Conservation (phyloP, 2,797 vertebrate genomes). For the Acestrorhynchus altus region DNA sequence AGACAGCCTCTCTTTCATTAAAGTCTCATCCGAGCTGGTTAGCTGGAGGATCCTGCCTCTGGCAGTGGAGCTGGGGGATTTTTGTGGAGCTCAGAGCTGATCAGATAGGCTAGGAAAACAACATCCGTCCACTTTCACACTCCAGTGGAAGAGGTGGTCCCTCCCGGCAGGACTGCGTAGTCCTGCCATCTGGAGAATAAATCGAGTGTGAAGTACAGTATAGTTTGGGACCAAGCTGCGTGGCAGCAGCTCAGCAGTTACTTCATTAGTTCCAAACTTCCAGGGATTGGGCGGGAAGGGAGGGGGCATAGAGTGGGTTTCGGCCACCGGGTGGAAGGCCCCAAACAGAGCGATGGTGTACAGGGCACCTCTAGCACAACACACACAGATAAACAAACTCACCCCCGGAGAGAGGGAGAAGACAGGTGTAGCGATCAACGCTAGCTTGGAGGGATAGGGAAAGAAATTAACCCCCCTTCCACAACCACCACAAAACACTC, state of each 20-base stretch:
- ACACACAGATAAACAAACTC: slow-evolving; percentile 78
- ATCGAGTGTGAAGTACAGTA: slow-evolving; percentile 99
- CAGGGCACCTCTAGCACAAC: slow-evolving; percentile 60
- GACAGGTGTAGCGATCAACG: slow-evolving; percentile 82
- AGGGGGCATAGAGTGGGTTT: slow-evolving; percentile 75
- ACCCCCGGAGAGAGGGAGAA: slow-evolving; percentile 71
- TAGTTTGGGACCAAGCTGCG: slow-evolving; percentile 98
- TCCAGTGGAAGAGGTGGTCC: slow-evolving; percentile 91
- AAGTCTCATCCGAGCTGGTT: slow-evolving; percentile 71
- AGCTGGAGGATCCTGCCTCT: slow-evolving; percentile 52
- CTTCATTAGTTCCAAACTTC: slow-evolving; percentile 99
- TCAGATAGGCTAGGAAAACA: slow-evolving; percentile 87
- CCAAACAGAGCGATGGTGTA: slow-evolving; percentile 52
- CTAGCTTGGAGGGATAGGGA: slow-evolving; percentile 71
- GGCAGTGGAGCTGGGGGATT: slow-evolving; percentile 54
- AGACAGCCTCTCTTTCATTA: slow-evolving; percentile 64
- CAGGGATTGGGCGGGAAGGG: slow-evolving; percentile 84
- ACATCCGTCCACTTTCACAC: slow-evolving; percentile 92
- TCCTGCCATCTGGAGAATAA: slow-evolving; percentile 99
- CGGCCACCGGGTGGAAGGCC: slow-evolving; percentile 46
- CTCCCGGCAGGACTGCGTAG: slow-evolving; percentile 86
- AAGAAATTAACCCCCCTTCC: slow-evolving; percentile 50
- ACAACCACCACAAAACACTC: slow-evolving; percentile 54
- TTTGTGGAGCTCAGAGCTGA: slow-evolving; percentile 77
- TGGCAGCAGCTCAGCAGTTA: slow-evolving; percentile 97